Percentiles rank a stretch among this genome's conserved stretches.
phyloP scores from a whole-genome alignment of 2,888 invertebrate genomes.

The Orchesellides sinensis region DNA sequence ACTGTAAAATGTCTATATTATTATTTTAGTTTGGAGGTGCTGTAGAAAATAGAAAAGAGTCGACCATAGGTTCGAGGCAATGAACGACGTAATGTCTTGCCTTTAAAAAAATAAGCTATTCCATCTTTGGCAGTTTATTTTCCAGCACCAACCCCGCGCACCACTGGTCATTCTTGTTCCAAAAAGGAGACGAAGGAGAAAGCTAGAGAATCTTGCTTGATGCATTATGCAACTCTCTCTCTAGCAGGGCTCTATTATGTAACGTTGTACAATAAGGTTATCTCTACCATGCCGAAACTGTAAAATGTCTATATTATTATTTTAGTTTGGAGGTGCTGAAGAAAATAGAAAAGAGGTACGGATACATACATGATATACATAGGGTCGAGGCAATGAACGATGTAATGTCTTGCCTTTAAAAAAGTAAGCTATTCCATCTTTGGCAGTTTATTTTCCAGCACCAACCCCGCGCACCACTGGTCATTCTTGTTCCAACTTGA shows the following conservation, averaged over 20 bases:
- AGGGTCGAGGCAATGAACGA: background rate
- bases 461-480: background rate
- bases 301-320: too few species aligned
- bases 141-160: background rate
- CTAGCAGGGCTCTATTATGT: too few species aligned
- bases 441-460: background rate
- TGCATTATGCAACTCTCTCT: background rate
- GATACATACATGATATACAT: too few species aligned
- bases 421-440: background rate
- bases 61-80: background rate
- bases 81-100: background rate
- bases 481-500: too few species aligned
- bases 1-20: too few species aligned
- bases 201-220: background rate
- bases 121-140: background rate
- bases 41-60: background rate
- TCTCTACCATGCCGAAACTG: too few species aligned
- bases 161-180: background rate
- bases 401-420: background rate
- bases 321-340: background rate
- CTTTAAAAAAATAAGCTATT: background rate
- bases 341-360: background rate
- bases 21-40: background rate
- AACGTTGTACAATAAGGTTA: too few species aligned
- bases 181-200: constrained; percentile 44